Evolutionary conservation across 2,797 vertebrate genomes (phyloP).

Genomic region (Notolepis coatsorum): DNA sequence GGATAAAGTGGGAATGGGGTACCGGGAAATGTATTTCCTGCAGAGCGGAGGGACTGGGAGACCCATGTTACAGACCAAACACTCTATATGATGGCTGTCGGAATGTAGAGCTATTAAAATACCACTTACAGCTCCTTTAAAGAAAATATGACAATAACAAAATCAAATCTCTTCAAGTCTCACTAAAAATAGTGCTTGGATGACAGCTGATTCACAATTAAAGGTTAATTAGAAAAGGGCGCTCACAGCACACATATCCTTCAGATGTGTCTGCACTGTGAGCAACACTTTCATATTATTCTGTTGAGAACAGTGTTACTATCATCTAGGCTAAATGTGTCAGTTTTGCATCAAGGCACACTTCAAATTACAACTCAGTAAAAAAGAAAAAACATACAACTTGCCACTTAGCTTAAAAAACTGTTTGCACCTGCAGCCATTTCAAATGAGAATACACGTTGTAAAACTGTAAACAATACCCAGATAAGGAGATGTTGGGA

Average conservation of each 20-base stretch:
- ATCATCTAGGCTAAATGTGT: conserved; percentile 25
- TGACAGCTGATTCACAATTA: neutral
- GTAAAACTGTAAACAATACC: conserved; percentile 58
- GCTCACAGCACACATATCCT: conserved; percentile 16
- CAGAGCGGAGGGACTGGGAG: too few species aligned
- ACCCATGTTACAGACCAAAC: too few species aligned
- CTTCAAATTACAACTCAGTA: conserved; percentile 41
- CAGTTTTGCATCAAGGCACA: conserved; percentile 62
- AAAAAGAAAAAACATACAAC: neutral
- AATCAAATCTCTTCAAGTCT: conserved; percentile 29
- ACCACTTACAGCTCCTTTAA: too few species aligned
- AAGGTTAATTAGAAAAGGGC: conserved; percentile 16
- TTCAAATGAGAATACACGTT: conserved; percentile 16
- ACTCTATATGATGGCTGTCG: too few species aligned
- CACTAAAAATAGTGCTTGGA: neutral
- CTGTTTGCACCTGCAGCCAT: conserved; percentile 1
- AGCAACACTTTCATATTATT: conserved; percentile 20
- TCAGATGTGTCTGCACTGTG: conserved; percentile 26
- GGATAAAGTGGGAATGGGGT: too few species aligned
- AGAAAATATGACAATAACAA: neutral
- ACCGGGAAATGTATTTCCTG: too few species aligned
- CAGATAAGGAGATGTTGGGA: conserved; percentile 20
- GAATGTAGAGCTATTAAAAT: too few species aligned
- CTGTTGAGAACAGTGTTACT: neutral
- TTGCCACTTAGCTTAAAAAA: neutral